These are phyloP conservation scores for Falco biarmicus DNA, from an alignment of 2,797 vertebrate species.

Conservation along the genomic window DNA sequence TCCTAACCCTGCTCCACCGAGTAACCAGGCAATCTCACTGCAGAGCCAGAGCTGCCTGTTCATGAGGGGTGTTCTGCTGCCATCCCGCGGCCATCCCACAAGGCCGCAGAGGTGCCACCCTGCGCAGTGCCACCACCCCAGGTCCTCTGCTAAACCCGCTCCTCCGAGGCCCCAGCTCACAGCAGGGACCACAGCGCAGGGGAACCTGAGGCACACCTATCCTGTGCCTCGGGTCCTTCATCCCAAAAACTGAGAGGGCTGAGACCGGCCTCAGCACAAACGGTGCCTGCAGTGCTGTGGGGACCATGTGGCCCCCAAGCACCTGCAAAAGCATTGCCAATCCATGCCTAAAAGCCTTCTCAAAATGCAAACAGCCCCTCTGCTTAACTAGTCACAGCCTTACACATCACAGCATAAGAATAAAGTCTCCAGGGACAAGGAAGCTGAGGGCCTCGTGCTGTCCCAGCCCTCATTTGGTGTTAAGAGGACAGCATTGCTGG, in stretches of 20 bases:
- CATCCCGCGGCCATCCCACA: neutral
- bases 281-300: neutral
- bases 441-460: neutral
- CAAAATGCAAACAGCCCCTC: accelerated
- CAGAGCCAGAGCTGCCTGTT: accelerated
- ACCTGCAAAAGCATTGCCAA: neutral
- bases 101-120: neutral
- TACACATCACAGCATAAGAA: accelerated
- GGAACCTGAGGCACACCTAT: neutral
- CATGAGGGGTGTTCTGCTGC: constrained; percentile 30
- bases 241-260: neutral
- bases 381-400: neutral
- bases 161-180: accelerated
- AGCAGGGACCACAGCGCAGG: accelerated
- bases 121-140: neutral
- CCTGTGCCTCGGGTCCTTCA: neutral
- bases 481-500: accelerated
- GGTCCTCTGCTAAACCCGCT: neutral
- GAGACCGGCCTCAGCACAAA: accelerated
- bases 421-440: neutral
- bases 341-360: neutral
- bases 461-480: accelerated
- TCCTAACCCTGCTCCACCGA: accelerated
- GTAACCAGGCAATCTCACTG: neutral
- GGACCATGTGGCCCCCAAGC: accelerated